Conservation (phyloP, 1,140 invertebrate species). For the Panagrolaimus sp. region DNA sequence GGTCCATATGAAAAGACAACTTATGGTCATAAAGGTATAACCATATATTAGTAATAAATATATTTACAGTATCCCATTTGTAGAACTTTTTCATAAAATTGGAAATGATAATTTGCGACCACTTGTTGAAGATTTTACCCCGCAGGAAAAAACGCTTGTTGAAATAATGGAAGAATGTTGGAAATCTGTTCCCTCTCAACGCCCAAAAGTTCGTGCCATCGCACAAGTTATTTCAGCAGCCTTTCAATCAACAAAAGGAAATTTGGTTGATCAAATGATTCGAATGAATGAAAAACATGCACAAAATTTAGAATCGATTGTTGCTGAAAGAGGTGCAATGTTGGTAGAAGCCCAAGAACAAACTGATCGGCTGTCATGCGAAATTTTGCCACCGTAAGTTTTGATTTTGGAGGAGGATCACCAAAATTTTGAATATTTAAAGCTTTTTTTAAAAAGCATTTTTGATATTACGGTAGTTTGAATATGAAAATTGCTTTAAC, state of each 20-base stretch:
- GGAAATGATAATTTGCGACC: not conserved
- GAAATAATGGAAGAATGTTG: constrained; percentile 49
- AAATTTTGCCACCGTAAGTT: constrained; percentile 58
- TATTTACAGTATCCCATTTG: too few relatives aligned
- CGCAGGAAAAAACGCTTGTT: constrained; percentile 22
- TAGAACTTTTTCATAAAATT: constrained; percentile 15
- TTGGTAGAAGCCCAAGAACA: constrained; percentile 52
- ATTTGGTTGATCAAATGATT: constrained; percentile 60
- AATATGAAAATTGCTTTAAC: not conserved
- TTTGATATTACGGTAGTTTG: too few relatives aligned
- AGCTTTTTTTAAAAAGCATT: constrained; percentile 14
- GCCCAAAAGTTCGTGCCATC: constrained; percentile 43
- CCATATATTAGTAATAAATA: too few relatives aligned
- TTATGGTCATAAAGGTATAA: too few relatives aligned
- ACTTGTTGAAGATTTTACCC: not conserved
- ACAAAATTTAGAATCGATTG: constrained; percentile 56
- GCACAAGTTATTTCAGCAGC: constrained; percentile 38
- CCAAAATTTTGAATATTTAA: too few relatives aligned
- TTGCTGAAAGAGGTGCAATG: constrained; percentile 51
- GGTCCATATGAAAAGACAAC: not conserved
- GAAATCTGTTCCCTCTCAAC: constrained; percentile 41
- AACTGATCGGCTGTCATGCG: constrained; percentile 57
- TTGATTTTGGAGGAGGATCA: too few relatives aligned
- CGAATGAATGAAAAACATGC: constrained; percentile 61
- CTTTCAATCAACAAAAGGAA: constrained; percentile 49